Evolutionary conservation across 2,797 vertebrate genomes (phyloP), one percentile per base, ranked within the genome.

Genomic region (Acrossocheilus fasciatus): DNA sequence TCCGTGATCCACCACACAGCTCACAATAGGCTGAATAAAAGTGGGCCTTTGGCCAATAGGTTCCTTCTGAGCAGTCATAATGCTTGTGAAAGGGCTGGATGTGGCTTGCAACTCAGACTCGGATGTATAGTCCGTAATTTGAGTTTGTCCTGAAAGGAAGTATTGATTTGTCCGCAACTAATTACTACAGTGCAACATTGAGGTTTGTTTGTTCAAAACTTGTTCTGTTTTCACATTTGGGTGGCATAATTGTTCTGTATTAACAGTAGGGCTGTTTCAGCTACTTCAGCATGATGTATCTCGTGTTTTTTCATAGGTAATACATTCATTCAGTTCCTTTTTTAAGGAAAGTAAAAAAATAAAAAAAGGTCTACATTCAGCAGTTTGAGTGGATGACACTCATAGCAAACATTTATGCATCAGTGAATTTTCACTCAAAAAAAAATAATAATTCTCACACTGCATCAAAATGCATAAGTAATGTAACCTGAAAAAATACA

Each of bases 81-180:
- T 34, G 90, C 92, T 93, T 92, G 90, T 88, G 74, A 95, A 96
- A 93, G 95, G 89, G 94, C 95, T 94, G 91, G 95, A 96, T 92
- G 96, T 94, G 92, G 96, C 88, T 91, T 95, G 95, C 94, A 94
- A 93, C 89, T 94, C 95, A 92, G 93, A 90, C 91, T 94, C 91
- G 87, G 96, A 88, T 89, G 93, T 92, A 93, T 93, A 87, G 89
- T 96, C 96, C 95, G 90, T 93, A 91, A 93, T 90, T 90, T 94
- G 95, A 91, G 91, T 97, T 95, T 93, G 92, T 90, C 97, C 98
- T 99, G 97, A 95, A 98, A 98, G 95, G 95, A 98, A 98, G 96
- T 95, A 97, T 83, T 87, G 83, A 87, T 85, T 88, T 83, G 57
- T 70, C 93, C 87, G 90, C 75, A 88, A 82, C 82, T 52, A 82